Base-by-base conservation (phyloP, 2,888 invertebrate genomes). In the Leptinotarsa tumamoca region DNA sequence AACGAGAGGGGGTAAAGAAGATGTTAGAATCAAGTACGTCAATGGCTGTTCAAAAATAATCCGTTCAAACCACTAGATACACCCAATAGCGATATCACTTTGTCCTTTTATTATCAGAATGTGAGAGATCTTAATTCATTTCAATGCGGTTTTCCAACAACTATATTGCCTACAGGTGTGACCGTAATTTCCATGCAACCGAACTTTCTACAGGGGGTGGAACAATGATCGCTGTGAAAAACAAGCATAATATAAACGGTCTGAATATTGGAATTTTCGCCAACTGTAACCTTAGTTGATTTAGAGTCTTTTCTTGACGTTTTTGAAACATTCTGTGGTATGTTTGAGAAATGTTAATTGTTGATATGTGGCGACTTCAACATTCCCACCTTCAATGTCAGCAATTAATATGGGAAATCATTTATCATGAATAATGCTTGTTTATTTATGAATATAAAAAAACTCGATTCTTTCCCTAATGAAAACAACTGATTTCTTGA, bases 81-180 rank as follows among this genome's bases (percentile, higher is more conserved):
- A 23, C 23, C 23, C 23, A 23, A 23, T 23, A 23, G 23, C 51
- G 27, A 69, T 33, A 52, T 49, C 73, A 54, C 52, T 49, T 49
- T 71, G 67, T 68, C 33, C 61, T 18, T 51, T 33, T 73, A 67
- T 27, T 73, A 73, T 54, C 58, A 73, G 33, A 73, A 68, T 73
- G 68, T 73, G 27, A 67, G 68, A 68, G 73, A 68, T 43, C 56
- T 73, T 5, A 68, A 73, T 56, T 33, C 49, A 33, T 68, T 51
- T 56, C 18, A 50, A 50, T 18, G 61, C 43, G 18, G 43, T 73
- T 4, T n/a, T 73, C 54, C 4, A 49, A 54, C 23, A 23, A 49
- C 43, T 73, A 73, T 54, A 51, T 17, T 14, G 73, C 68, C 23
- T 50, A 68, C 67, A 67, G 73, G 21, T 52, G 52, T 63, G 73